A percentile compares a stretch with the other conserved stretches of the same genome.
Conservation (phyloP, 2,888 invertebrate genomes). For the Drosophila antonietae region DNA sequence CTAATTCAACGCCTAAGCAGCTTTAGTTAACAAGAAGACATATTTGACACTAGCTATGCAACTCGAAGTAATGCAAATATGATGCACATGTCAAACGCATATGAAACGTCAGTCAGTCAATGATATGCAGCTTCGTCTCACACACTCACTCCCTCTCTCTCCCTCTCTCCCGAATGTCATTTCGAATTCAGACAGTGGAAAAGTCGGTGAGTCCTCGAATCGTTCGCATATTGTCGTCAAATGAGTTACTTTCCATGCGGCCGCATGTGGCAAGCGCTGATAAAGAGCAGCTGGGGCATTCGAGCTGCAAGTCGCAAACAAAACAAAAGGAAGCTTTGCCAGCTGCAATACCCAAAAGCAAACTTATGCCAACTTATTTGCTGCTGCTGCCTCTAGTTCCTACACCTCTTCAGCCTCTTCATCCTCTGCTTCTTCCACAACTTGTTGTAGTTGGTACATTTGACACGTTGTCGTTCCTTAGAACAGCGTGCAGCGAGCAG, state of each 20-base stretch:
- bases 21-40: not conserved
- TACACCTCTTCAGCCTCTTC: not conserved
- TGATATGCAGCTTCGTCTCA: not conserved
- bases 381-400: too few relatives aligned
- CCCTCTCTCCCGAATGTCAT: not conserved
- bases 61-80: not conserved
- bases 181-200: conserved; percentile 4
- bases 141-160: not conserved
- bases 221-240: conserved; percentile 19
- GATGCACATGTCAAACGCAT: not conserved
- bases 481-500: conserved; percentile 9
- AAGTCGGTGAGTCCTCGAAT: conserved; percentile 3
- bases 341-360: conserved; percentile 14
- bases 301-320: not conserved
- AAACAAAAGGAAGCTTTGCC: conserved; percentile 15
- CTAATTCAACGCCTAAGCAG: not conserved
- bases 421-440: not conserved
- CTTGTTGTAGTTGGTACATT: conserved; percentile 30
- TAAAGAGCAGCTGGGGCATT: conserved; percentile 19
- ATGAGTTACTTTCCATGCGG: not conserved
- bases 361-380: conserved; percentile 12
- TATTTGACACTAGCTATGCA: not conserved
- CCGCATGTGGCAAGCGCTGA: conserved; percentile 13
- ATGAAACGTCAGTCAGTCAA: not conserved
- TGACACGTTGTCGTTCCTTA: conserved; percentile 56